phyloP scores from a whole-genome alignment of 2,797 vertebrate species.

The Poecilia wingei region DNA sequence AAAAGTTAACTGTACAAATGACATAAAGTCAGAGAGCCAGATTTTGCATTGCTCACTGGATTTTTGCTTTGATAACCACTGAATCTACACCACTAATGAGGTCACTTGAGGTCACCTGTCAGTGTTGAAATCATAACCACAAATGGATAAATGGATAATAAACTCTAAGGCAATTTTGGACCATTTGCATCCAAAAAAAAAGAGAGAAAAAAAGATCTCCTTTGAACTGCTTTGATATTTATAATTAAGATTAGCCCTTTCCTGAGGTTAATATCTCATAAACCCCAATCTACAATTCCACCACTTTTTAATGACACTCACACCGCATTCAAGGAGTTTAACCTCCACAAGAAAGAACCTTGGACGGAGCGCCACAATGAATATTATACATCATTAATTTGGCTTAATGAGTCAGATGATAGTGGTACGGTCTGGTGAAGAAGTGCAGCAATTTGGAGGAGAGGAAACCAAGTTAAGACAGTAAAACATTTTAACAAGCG shows the following conservation, averaged over 20 bases:
- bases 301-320: constrained; percentile 32
- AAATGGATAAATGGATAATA: constrained; percentile 39
- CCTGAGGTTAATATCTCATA: constrained; percentile 71
- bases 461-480: constrained; percentile 30
- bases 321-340: constrained; percentile 54
- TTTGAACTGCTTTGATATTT: constrained; percentile 50
- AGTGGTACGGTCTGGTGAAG: constrained; percentile 54
- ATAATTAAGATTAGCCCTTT: constrained; percentile 67
- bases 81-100: constrained; percentile 63
- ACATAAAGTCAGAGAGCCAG: constrained; percentile 30
- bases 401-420: constrained; percentile 75
- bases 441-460: constrained; percentile 54
- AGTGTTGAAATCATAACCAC: constrained; percentile 45
- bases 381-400: constrained; percentile 76
- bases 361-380: constrained; percentile 56
- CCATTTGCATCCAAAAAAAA: constrained; percentile 22
- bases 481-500: constrained; percentile 19
- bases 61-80: constrained; percentile 41
- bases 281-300: constrained; percentile 55
- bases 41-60: constrained; percentile 41
- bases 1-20: constrained; percentile 49
- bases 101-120: constrained; percentile 64
- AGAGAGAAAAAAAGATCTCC: constrained; percentile 32
- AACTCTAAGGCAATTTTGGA: constrained; percentile 19
- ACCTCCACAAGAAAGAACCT: constrained; percentile 70